These are phyloP conservation scores for Hydropsyche tenuis DNA, from an alignment of 1,140 invertebrate species.

Conservation along the genomic window DNA sequence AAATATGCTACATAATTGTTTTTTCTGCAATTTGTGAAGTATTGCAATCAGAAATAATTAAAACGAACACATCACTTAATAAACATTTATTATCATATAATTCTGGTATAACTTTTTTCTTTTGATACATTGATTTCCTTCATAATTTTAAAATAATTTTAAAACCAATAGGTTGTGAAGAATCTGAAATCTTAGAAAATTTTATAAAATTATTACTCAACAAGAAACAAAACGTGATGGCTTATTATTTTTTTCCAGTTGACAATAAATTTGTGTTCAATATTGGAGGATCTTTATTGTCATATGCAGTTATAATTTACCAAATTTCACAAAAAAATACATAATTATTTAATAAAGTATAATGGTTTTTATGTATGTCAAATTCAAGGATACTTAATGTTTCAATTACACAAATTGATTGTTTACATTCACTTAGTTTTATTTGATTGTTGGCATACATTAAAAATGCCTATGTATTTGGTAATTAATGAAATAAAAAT, in stretches of 20 bases:
- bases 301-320: slow-evolving; percentile 10
- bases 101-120: not conserved
- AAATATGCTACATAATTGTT: not conserved
- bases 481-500: not conserved
- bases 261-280: slow-evolving; percentile 13
- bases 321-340: not conserved
- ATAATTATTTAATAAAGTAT: not conserved
- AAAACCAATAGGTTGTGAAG: not conserved
- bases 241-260: not conserved
- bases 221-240: not conserved
- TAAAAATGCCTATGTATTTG: no score
- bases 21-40: slow-evolving; percentile 7
- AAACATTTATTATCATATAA: slow-evolving; percentile 11
- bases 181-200: not conserved
- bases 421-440: not conserved
- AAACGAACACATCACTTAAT: not conserved
- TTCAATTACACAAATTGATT: no score
- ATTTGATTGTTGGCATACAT: not conserved
- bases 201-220: not conserved
- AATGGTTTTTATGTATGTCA: no score
- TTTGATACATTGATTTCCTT: not conserved
- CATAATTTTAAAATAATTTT: not conserved
- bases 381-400: no score
- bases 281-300: slow-evolving; percentile 5
- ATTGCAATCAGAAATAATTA: not conserved